Conservation (phyloP, 2,888 invertebrate species). For the Ornithoptera priamus region DNA sequence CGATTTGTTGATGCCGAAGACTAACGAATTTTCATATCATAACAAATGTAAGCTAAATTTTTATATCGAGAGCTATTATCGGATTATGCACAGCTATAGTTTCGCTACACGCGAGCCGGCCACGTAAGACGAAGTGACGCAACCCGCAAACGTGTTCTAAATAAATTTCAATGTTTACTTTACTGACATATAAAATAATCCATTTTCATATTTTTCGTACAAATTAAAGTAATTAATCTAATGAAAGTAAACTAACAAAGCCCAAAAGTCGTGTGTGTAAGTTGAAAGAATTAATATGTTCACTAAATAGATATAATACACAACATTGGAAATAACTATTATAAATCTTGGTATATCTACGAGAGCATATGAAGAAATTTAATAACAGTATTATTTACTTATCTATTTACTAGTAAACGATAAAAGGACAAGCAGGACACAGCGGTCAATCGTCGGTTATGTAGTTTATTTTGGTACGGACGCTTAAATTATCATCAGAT, state of each 20-base stretch:
- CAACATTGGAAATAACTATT: background rate
- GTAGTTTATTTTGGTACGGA: slow-evolving; percentile 28
- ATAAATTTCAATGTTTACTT: slow-evolving; percentile 22
- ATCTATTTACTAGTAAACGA: background rate
- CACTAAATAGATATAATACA: background rate
- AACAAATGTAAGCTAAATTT: background rate
- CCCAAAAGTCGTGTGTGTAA: too few relatives aligned
- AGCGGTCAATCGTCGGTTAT: slow-evolving; percentile 12
- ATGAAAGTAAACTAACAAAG: too few relatives aligned
- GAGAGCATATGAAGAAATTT: background rate
- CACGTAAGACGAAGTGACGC: slow-evolving; percentile 22
- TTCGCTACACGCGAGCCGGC: slow-evolving; percentile 8
- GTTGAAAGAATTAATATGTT: too few relatives aligned
- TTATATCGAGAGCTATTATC: background rate
- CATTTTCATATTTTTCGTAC: background rate
- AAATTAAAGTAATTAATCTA: background rate
- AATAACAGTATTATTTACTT: background rate
- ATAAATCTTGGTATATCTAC: background rate
- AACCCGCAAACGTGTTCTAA: slow-evolving; percentile 19
- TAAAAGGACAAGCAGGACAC: slow-evolving; percentile 24
- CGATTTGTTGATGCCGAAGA: background rate
- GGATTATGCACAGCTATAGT: slow-evolving; percentile 13
- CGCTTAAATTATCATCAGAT: slow-evolving; percentile 28
- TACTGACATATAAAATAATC: background rate
- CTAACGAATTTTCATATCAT: background rate